A percentile compares a stretch with the other conserved stretches of the same genome.
Conservation (phyloP, 2,113 vertebrate genomes). For the Zosterops japonicus region DNA sequence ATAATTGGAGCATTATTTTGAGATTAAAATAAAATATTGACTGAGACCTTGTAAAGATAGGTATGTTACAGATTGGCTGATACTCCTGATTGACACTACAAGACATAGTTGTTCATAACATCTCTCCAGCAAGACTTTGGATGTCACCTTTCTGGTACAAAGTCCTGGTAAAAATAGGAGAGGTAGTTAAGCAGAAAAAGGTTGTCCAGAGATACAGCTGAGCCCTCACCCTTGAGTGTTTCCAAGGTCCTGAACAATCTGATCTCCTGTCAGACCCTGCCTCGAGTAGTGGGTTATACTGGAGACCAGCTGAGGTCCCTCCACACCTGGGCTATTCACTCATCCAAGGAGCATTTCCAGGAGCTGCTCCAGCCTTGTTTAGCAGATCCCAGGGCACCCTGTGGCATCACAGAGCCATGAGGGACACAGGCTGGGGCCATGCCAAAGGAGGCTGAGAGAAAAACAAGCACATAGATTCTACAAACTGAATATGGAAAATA, state of each 20-base stretch:
- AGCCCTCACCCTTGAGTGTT: not conserved
- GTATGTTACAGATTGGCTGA: fast-evolving
- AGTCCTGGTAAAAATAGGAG: not conserved
- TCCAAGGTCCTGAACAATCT: not conserved
- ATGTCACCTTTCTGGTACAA: not conserved
- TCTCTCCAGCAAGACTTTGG: not conserved
- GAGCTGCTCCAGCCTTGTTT: not conserved
- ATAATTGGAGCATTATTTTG: not conserved
- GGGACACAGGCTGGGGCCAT: not conserved
- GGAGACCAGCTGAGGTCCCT: not conserved
- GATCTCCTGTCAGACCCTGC: not conserved
- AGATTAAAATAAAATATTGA: not conserved
- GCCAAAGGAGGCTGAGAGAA: not conserved
- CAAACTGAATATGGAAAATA: not conserved
- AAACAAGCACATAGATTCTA: not conserved
- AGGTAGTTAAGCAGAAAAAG: not conserved
- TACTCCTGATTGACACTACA: not conserved
- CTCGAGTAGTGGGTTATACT: not conserved
- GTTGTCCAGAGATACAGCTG: not conserved
- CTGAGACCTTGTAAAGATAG: not conserved
- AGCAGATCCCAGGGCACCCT: not conserved
- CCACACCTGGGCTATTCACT: not conserved
- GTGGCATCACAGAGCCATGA: not conserved
- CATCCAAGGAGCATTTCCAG: not conserved
- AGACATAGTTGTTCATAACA: not conserved